phyloP scores from a whole-genome alignment of 2,113 vertebrate species.

The cat (Felis catus) region F.catus_Fca126_mat1.0 CM031413.1:109074501-109075000 shows the following conservation, averaged over 20 bases:
- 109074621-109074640: not conserved
- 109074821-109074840: not conserved
- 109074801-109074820: not conserved
- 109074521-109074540: not conserved
- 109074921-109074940: not conserved
- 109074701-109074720: not conserved
- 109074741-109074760: not conserved
- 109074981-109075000: no score
- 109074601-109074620: not conserved
- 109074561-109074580: not conserved
- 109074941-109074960: not conserved
- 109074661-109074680: not conserved
- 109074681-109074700: not conserved
- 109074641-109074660: not conserved
- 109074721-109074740: not conserved
- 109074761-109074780: not conserved
- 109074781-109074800: not conserved
- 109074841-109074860: not conserved
- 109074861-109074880: not conserved
- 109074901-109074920: not conserved
- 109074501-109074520: not conserved
- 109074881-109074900: not conserved
- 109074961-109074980: not conserved
- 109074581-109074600: not conserved
- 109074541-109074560: not conserved